Evolutionary conservation across 2,797 vertebrate species (phyloP).

Genomic region (Chanos chanos): DNA sequence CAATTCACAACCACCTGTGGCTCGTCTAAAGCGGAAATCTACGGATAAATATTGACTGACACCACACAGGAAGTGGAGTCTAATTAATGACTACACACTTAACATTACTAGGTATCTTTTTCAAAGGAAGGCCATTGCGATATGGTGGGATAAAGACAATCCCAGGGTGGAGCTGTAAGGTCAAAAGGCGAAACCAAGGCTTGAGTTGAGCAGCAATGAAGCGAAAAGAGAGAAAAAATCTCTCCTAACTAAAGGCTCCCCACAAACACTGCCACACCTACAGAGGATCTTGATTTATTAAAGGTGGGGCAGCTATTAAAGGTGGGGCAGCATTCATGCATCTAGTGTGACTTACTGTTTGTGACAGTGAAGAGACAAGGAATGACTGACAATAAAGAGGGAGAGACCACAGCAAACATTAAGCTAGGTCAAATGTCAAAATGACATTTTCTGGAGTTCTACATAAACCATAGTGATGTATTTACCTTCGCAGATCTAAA

Average conservation of each 20-base stretch:
- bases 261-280: slow-evolving; percentile 22
- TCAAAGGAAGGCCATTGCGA: slow-evolving; percentile 25
- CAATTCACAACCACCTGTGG: slow-evolving; percentile 23
- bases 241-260: not conserved
- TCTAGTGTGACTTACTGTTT: not conserved
- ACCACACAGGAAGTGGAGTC: not conserved
- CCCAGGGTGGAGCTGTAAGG: slow-evolving; percentile 26
- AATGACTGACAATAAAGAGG: not conserved
- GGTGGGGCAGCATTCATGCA: not conserved
- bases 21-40: slow-evolving; percentile 7
- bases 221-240: slow-evolving; percentile 10
- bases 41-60: slow-evolving; percentile 12
- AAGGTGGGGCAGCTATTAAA: too few species aligned
- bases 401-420: not conserved
- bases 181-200: slow-evolving; percentile 39
- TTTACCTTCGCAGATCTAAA: too few species aligned
- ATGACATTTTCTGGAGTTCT: too few species aligned
- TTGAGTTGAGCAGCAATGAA: slow-evolving; percentile 31
- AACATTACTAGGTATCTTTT: slow-evolving; percentile 32
- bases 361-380: not conserved
- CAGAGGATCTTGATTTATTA: slow-evolving; percentile 20
- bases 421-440: too few species aligned
- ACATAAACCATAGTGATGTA: too few species aligned
- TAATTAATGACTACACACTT: slow-evolving; percentile 3
- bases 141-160: slow-evolving; percentile 23